Percentiles rank a stretch among this genome's conserved stretches.
phyloP scores from a whole-genome alignment of 2,888 invertebrate species.

The Acrobasis consociella region DNA sequence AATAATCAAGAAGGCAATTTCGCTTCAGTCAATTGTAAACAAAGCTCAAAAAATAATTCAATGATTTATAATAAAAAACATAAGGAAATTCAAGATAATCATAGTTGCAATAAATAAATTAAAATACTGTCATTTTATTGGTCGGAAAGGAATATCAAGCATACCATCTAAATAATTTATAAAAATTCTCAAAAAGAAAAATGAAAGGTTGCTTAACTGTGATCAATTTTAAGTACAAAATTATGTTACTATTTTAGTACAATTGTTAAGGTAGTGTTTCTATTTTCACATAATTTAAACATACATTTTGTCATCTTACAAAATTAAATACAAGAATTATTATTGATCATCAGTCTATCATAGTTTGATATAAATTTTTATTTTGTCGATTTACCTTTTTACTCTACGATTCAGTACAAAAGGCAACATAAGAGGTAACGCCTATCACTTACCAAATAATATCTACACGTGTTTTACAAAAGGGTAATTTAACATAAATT shows the following conservation, averaged over 20 bases:
- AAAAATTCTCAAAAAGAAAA: slow-evolving; percentile 75
- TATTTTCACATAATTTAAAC: slow-evolving; percentile 75
- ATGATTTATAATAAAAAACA: slow-evolving; percentile 66
- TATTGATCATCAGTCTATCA: slow-evolving; percentile 82
- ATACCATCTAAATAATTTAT: slow-evolving; percentile 52
- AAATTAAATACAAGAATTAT: slow-evolving; percentile 81
- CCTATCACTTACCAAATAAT: slow-evolving; percentile 62
- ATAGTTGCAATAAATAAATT: slow-evolving; percentile 73
- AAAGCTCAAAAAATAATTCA: slow-evolving; percentile 69
- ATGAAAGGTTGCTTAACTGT: slow-evolving; percentile 70
- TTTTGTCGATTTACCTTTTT: slow-evolving; percentile 78
- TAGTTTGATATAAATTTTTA: slow-evolving; percentile 77
- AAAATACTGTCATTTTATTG: slow-evolving; percentile 77
- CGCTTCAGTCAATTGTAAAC: slow-evolving; percentile 77
- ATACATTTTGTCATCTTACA: slow-evolving; percentile 80
- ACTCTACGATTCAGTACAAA: slow-evolving; percentile 64
- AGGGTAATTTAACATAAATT: slow-evolving; percentile 70
- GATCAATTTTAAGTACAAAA: slow-evolving; percentile 78
- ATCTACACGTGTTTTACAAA: slow-evolving; percentile 67
- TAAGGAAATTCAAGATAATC: slow-evolving; percentile 65
- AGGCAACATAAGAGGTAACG: slow-evolving; percentile 76
- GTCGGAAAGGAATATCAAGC: slow-evolving; percentile 36
- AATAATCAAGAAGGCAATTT: slow-evolving; percentile 68
- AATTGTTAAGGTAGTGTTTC: slow-evolving; percentile 55
- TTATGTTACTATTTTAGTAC: slow-evolving; percentile 56